Evolutionary conservation across 2,888 invertebrate genomes (phyloP).

Genomic region (Bhutanitis thaidina): DNA sequence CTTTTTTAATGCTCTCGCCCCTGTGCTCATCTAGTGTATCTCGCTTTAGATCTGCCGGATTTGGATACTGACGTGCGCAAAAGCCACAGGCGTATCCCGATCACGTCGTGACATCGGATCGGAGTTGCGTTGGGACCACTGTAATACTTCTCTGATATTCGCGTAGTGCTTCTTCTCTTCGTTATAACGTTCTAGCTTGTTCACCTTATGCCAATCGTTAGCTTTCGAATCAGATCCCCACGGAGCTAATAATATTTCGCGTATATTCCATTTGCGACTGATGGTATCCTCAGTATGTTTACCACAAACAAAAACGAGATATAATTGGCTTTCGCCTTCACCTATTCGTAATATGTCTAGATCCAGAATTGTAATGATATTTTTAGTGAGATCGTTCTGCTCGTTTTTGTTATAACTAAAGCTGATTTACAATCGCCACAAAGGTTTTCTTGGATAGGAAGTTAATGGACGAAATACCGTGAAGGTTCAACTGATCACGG

Average conservation of each 20-base stretch:
- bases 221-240: too few relatives aligned
- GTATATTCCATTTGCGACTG: background rate
- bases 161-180: conserved; percentile 57
- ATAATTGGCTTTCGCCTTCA: conserved; percentile 29
- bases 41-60: conserved; percentile 38
- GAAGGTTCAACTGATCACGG: too few relatives aligned
- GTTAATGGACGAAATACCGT: too few relatives aligned
- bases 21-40: conserved; percentile 38
- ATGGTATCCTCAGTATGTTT: background rate
- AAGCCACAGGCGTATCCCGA: conserved; percentile 40
- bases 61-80: conserved; percentile 33
- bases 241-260: background rate
- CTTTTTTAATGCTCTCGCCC: conserved; percentile 23
- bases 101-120: conserved; percentile 31
- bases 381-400: too few relatives aligned
- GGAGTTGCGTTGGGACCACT: conserved; percentile 45
- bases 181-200: conserved; percentile 17
- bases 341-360: background rate
- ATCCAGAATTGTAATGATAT: too few relatives aligned
- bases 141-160: conserved; percentile 35
- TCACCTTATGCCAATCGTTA: too few relatives aligned
- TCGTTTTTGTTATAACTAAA: too few relatives aligned
- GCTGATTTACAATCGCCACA: too few relatives aligned
- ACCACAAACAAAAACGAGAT: conserved; percentile 31
- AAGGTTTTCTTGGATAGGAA: too few relatives aligned